Base-by-base conservation (phyloP, 2,113 vertebrate genomes). In the Ginglymostoma cirratum region DNA sequence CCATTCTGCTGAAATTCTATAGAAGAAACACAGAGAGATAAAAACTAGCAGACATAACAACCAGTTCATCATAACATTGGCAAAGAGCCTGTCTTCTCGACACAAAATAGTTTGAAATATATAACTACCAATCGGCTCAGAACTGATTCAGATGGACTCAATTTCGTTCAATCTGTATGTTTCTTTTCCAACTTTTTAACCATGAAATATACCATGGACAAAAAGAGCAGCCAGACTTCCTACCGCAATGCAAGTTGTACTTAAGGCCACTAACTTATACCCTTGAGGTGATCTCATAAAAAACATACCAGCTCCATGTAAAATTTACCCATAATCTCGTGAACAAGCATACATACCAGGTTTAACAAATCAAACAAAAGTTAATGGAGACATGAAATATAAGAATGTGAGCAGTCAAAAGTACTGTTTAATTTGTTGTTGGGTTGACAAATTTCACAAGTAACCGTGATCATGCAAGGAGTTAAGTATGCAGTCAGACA, bases 401-500 rank as follows among this genome's bases (percentile, higher is more conserved):
- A 93, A 90, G 87, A 90, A 90, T 90, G 87, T 65, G 87, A 61
- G 61, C 87, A 61, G 38, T 38, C 80, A 5, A 45, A 72, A 48
- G 12, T 72, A 95, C 67, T 95, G 42, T 95, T 95, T 95, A 95
- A 72, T 52, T 95, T 95, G 94, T 95, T 95, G 27, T 95, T 72
- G 69, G 67, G 27, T 52, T 95, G 94, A 52, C 67, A 76, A 72
- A 95, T 95, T 72, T 95, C 42, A 76, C 94, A 95, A 95, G 94
- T 24, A 27, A 95, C 67, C 34, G 24, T 70, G 24, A 52, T 95
- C 38, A 19, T 72, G 69, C 94, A 95, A 95, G 69, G 23, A 95
- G 94, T 76, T 72, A 95, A 95, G 27, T 19, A 70, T 72, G 42
- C 87, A 95, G 69, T 76, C 67, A 95, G 45, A 72, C 45, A 95